A percentile compares a stretch with the other conserved stretches of the same genome.
phyloP scores from a whole-genome alignment of 2,797 vertebrate genomes.

The Triplophysa bombifrons region DNA sequence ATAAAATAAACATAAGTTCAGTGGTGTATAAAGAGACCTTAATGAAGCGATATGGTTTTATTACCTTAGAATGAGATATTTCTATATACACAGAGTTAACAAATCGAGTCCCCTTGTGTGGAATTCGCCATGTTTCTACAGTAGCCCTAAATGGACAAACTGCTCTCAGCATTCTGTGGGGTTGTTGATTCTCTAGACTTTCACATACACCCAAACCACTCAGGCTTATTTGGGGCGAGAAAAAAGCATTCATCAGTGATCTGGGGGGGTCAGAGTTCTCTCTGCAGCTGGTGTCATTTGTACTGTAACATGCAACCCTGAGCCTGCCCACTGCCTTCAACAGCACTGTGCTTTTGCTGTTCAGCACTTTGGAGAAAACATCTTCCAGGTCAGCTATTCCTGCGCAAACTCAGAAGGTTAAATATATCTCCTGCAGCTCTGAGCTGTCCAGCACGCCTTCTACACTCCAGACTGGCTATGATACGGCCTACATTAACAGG shows the following conservation, averaged over 20 bases:
- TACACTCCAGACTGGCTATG: slow-evolving; percentile 24
- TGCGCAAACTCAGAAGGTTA: slow-evolving; percentile 54
- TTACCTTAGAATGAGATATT: no score
- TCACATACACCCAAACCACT: not conserved
- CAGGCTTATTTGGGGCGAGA: not conserved
- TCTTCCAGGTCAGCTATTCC: slow-evolving; percentile 69
- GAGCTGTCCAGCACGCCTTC: slow-evolving; percentile 46
- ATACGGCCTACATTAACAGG: slow-evolving; percentile 19
- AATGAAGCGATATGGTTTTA: no score
- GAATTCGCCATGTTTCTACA: no score
- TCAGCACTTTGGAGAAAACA: slow-evolving; percentile 66
- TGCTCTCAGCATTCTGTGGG: no score
- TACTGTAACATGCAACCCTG: not conserved
- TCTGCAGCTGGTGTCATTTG: not conserved
- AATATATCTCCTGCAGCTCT: slow-evolving; percentile 60
- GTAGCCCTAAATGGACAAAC: no score
- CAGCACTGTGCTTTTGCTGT: slow-evolving; percentile 59
- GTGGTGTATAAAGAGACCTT: no score
- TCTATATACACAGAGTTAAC: no score
- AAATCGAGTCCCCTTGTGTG: no score
- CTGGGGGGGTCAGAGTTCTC: slow-evolving; percentile 2
- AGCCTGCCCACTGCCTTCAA: slow-evolving; percentile 48
- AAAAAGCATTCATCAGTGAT: slow-evolving; percentile 1
- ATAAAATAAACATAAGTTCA: no score
- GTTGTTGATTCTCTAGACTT: slow-evolving; percentile 1